These are phyloP conservation scores for Luehdorfia chinensis DNA, from an alignment of 1,140 invertebrate genomes.

Conservation along the genomic window DNA sequence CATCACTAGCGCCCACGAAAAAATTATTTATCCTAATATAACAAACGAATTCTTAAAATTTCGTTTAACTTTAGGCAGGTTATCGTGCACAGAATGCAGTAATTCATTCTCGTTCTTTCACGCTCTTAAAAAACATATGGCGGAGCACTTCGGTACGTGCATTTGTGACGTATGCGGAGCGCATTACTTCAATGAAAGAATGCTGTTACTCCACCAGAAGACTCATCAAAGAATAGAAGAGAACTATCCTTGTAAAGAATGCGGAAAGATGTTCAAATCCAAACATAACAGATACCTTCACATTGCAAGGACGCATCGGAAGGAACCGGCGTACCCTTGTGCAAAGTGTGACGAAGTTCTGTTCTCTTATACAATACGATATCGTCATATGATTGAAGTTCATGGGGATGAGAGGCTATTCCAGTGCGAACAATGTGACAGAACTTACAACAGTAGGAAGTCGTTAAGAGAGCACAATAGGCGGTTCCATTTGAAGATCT, in stretches of 20 bases:
- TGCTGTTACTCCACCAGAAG: slow-evolving; percentile 54
- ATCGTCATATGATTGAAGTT: slow-evolving; percentile 54
- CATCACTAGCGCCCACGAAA: slow-evolving; percentile 33
- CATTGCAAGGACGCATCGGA: slow-evolving; percentile 47
- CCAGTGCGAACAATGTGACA: slow-evolving; percentile 53
- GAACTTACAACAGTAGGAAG: slow-evolving; percentile 54
- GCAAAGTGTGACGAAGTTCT: slow-evolving; percentile 57
- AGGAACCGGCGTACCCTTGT: slow-evolving; percentile 55
- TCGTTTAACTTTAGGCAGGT: slow-evolving; percentile 32
- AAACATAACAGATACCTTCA: slow-evolving; percentile 59
- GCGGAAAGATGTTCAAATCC: slow-evolving; percentile 60
- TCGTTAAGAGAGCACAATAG: slow-evolving; percentile 55
- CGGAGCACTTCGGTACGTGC: slow-evolving; percentile 58
- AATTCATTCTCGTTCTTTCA: slow-evolving; percentile 50
- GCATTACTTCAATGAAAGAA: slow-evolving; percentile 62
- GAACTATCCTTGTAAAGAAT: slow-evolving; percentile 47
- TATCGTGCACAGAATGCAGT: slow-evolving; percentile 44
- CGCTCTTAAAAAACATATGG: slow-evolving; percentile 64
- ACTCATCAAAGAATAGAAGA: slow-evolving; percentile 43
- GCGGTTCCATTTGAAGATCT: slow-evolving; percentile 52
- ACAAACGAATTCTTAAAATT: slow-evolving; percentile 51
- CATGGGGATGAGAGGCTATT: slow-evolving; percentile 52
- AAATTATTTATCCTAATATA: slow-evolving; percentile 20
- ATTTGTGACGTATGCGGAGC: slow-evolving; percentile 62
- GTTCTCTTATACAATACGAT: slow-evolving; percentile 51